phyloP scores from a whole-genome alignment of 2,113 vertebrate species.

The Anoplopoma fimbria region DNA sequence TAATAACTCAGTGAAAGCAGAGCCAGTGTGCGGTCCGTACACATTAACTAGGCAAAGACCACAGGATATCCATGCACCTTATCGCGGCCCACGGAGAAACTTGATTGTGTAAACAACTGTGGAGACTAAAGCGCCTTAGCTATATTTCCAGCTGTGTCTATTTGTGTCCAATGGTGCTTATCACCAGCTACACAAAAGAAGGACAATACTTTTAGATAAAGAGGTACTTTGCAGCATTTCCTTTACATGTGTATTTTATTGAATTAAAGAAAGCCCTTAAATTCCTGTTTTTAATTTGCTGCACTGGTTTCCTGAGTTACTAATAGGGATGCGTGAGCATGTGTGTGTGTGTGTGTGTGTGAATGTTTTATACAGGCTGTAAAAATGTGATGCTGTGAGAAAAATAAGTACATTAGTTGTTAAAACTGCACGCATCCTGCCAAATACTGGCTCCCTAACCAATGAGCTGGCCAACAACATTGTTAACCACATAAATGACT shows the following conservation, averaged over 20 bases:
- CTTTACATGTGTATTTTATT: slow-evolving; percentile 74
- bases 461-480: slow-evolving; percentile 62
- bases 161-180: slow-evolving; percentile 64
- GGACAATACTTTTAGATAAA: slow-evolving; percentile 63
- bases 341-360: slow-evolving; percentile 16
- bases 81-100: slow-evolving; percentile 53
- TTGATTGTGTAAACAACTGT: slow-evolving; percentile 64
- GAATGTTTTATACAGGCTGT: slow-evolving; percentile 72
- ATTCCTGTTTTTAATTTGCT: slow-evolving; percentile 74
- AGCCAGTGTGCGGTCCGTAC: slow-evolving; percentile 73
- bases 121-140: slow-evolving; percentile 54
- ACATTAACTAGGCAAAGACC: slow-evolving; percentile 73
- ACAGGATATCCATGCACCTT: slow-evolving; percentile 77
- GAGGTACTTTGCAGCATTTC: slow-evolving; percentile 64
- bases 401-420: slow-evolving; percentile 67
- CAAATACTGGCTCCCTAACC: slow-evolving; percentile 73
- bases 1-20: slow-evolving; percentile 79
- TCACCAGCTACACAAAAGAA: slow-evolving; percentile 46
- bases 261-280: slow-evolving; percentile 58
- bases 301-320: slow-evolving; percentile 65
- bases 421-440: slow-evolving; percentile 74
- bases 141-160: slow-evolving; percentile 65
- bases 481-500: slow-evolving; percentile 71
- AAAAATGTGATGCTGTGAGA: slow-evolving; percentile 70
- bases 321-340: slow-evolving; percentile 45